Evolutionary conservation across 2,113 vertebrate genomes (phyloP), one percentile per base, ranked within the genome.

Genomic region (Cavia aperea): DNA sequence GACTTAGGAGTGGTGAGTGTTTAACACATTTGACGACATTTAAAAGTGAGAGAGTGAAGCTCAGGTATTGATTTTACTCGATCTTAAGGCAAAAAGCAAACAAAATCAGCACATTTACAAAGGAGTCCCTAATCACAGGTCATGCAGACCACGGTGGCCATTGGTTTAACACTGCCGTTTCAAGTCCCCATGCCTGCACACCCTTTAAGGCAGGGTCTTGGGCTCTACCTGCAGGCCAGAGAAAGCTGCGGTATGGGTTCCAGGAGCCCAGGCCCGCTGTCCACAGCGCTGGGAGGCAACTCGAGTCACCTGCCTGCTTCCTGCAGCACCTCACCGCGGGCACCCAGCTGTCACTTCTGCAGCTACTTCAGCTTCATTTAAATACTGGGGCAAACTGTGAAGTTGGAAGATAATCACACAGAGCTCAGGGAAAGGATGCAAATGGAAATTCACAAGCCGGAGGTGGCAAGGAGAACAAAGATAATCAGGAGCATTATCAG

Each of bases 351-450:
- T 15, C 70, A 79, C 94, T 65, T 95, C 86, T 78, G 83, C 87
- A 88, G 90, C 96, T 89, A 77, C 31, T 78, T 94, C 81, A 23
- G 49, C 10, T 68, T 94, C 78, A 79, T 96, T 97, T 97, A 94
- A 96, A 95, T 92, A 92, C 94, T 65, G 93, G 91, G 60, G 95
- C 73, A 91, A 95, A 95, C 54, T 94, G 54, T 84, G 93, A 95
- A 95, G 82, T 73, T 68, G 39, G 81, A n/a, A 95, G 92, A 63
- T 95, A 92, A 96, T 93, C 94, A 93, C 75, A 91, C 91, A 96
- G 93, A 88, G 29, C 86, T 94, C 92, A 77, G 72, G 65, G 49
- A 92, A 96, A 70, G 58, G 81, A 90, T 90, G 89, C 92, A 97
- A 97, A 96, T 73, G n/a, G 78, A 90, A 87, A 54, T 88, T 79